A percentile compares a stretch with the other conserved stretches of the same genome.
These are phyloP conservation scores for Iselma pallidipennis DNA, from an alignment of 2,888 invertebrate genomes.

Conservation along the genomic window DNA sequence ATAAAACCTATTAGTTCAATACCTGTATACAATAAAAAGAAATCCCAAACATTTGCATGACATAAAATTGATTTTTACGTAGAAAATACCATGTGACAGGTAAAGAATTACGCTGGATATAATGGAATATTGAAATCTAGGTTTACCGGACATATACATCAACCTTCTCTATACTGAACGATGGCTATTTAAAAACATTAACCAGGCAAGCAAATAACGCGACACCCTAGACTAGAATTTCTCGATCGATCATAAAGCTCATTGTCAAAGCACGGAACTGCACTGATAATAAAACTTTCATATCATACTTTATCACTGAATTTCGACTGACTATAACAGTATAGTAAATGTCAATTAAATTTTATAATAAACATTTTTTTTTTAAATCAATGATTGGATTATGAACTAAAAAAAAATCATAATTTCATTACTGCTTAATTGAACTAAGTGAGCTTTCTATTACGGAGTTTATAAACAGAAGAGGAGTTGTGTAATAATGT, in stretches of 20 bases:
- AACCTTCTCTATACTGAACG: slow-evolving; percentile 5
- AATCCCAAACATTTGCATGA: slow-evolving; percentile 46
- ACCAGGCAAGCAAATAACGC: slow-evolving; percentile 20
- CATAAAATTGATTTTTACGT: slow-evolving; percentile 48
- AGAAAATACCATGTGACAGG: slow-evolving; percentile 38
- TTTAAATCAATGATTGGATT: too few species aligned
- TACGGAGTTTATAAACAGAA: neutral
- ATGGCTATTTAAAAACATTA: slow-evolving; percentile 29
- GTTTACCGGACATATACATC: slow-evolving; percentile 23
- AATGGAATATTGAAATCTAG: slow-evolving; percentile 33
- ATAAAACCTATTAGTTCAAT: neutral
- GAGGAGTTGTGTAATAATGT: neutral
- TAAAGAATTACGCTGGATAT: slow-evolving; percentile 28
- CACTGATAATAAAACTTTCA: neutral
- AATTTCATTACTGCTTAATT: neutral
- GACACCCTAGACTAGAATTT: slow-evolving; percentile 4
- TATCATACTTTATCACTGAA: neutral
- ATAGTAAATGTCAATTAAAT: neutral
- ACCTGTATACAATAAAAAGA: neutral
- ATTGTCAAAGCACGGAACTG: neutral
- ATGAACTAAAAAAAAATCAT: too few species aligned
- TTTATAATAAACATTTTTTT: too few species aligned
- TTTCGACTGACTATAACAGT: neutral
- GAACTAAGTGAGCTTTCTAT: neutral
- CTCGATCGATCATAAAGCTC: neutral